Percentiles rank a stretch among this genome's conserved stretches.
phyloP scores from a whole-genome alignment of 2,113 vertebrate species.

The Poeciliopsis turrubarensis region DNA sequence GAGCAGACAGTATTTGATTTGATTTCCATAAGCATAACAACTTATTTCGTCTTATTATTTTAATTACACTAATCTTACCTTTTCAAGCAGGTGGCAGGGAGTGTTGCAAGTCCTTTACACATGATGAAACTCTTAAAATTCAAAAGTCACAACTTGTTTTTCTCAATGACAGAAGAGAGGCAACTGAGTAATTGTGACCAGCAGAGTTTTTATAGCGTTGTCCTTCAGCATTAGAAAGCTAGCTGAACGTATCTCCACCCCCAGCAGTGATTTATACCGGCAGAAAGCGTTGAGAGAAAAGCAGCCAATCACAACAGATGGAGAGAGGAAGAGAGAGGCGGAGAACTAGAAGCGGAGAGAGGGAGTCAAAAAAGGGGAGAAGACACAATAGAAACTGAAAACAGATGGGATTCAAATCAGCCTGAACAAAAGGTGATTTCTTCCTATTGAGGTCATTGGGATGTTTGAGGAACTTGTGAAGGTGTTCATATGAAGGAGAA shows the following conservation, averaged over 20 bases:
- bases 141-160: slow-evolving; percentile 7
- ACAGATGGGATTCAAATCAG: neutral
- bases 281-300: slow-evolving; percentile 24
- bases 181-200: neutral
- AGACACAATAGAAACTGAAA: slow-evolving; percentile 8
- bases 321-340: neutral
- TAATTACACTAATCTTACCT: slow-evolving; percentile 80
- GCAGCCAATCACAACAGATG: slow-evolving; percentile 65
- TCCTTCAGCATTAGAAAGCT: slow-evolving; percentile 26
- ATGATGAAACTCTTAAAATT: slow-evolving; percentile 74
- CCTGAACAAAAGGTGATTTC: slow-evolving; percentile 44
- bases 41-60: neutral
- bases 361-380: neutral
- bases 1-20: neutral
- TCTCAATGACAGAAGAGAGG: neutral
- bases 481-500: neutral
- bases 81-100: slow-evolving; percentile 92
- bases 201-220: slow-evolving; percentile 13
- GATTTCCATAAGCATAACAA: neutral
- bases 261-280: slow-evolving; percentile 62
- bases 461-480: slow-evolving; percentile 10
- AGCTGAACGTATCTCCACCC: slow-evolving; percentile 62
- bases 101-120: slow-evolving; percentile 93
- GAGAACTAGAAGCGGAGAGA: slow-evolving; percentile 1
- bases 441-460: neutral